These are phyloP conservation scores for Bombus impatiens DNA, from an alignment of 1,140 invertebrate genomes.

Conservation along the genomic window DNA sequence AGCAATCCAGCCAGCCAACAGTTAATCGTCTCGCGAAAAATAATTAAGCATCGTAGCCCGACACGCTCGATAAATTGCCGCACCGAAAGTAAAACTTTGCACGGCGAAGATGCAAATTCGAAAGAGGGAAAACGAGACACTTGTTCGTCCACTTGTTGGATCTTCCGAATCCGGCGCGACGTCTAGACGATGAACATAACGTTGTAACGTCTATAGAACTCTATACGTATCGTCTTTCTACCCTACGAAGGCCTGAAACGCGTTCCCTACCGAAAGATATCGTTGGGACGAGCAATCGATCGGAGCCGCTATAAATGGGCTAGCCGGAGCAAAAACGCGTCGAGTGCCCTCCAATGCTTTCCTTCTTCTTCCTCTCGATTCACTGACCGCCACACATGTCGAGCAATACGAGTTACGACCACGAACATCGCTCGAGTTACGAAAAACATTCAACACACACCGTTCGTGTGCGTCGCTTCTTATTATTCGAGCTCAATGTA, in stretches of 20 bases:
- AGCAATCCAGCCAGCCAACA: no score
- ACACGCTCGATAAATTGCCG: no score
- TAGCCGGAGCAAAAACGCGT: conserved; percentile 4
- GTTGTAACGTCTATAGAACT: neutral
- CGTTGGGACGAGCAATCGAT: conserved; percentile 26
- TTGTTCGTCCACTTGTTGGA: conserved; percentile 41
- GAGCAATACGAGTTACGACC: conserved; percentile 2
- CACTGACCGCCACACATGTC: neutral
- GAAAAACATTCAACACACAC: neutral
- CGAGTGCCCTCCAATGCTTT: conserved; percentile 5
- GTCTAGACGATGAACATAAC: conserved; percentile 13
- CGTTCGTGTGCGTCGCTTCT: neutral
- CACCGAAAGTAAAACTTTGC: no score
- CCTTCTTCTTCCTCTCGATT: neutral
- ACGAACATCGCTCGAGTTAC: conserved; percentile 8
- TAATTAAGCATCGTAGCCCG: no score
- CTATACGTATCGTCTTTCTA: neutral
- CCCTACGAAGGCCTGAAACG: neutral
- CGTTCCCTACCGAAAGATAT: conserved; percentile 11
- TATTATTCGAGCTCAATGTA: conserved; percentile 38
- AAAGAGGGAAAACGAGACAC: neutral
- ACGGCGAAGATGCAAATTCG: neutral
- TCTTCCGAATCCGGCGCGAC: neutral
- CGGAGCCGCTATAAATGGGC: conserved; percentile 4
- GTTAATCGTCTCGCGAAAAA: no score